Evolutionary conservation across 2,113 vertebrate genomes (phyloP).

Genomic region (Bostrychus sinensis): DNA sequence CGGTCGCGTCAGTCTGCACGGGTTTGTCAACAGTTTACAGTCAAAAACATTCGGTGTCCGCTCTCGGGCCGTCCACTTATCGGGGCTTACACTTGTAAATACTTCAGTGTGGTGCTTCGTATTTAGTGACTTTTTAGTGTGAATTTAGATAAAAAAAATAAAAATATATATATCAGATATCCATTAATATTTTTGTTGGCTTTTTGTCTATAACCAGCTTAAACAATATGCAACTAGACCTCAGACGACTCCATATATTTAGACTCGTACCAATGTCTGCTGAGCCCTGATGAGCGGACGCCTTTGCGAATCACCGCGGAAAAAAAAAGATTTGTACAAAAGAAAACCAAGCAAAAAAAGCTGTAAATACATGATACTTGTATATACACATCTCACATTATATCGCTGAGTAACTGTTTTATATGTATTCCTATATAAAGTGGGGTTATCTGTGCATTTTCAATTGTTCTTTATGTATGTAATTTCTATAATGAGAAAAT

Average conservation of each 20-base stretch:
- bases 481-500: slow-evolving; percentile 68
- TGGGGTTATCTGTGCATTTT: slow-evolving; percentile 73
- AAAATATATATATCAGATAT: slow-evolving; percentile 24
- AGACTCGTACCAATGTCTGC: slow-evolving; percentile 10
- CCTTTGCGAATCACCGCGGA: slow-evolving; percentile 56
- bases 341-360: slow-evolving; percentile 68
- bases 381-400: slow-evolving; percentile 61
- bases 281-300: slow-evolving; percentile 72
- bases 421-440: slow-evolving; percentile 78
- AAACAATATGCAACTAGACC: slow-evolving; percentile 69
- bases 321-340: slow-evolving; percentile 69
- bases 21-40: slow-evolving; percentile 65
- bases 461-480: slow-evolving; percentile 75
- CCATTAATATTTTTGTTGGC: slow-evolving; percentile 40
- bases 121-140: slow-evolving; percentile 39
- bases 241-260: slow-evolving; percentile 48
- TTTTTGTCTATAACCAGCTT: slow-evolving; percentile 64
- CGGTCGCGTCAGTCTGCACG: slow-evolving; percentile 49
- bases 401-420: slow-evolving; percentile 74
- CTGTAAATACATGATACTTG: slow-evolving; percentile 75
- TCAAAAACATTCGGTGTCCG: slow-evolving; percentile 35
- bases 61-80: slow-evolving; percentile 59
- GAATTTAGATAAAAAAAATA: slow-evolving; percentile 18
- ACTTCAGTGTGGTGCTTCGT: slow-evolving; percentile 40
- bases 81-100: slow-evolving; percentile 63